phyloP scores from a whole-genome alignment of 2,113 vertebrate genomes.

The Nibea albiflora region DNA sequence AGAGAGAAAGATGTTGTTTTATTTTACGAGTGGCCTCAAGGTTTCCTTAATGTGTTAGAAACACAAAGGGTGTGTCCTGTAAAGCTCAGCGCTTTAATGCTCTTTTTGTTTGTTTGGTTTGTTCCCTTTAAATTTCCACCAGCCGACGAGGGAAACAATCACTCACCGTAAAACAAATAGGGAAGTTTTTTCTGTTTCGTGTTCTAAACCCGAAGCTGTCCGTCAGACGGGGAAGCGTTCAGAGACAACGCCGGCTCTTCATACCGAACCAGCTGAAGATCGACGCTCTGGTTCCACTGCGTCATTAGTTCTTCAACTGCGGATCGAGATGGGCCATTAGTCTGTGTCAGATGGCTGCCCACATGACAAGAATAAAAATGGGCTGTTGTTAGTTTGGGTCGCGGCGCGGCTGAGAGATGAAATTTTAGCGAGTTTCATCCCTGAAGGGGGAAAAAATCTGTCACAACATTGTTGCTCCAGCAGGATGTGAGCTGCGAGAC shows the following conservation, averaged over 20 bases:
- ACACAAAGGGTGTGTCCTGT: constrained; percentile 71
- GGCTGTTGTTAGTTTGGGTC: not conserved
- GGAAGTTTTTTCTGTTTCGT: constrained; percentile 1
- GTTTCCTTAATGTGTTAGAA: constrained; percentile 81
- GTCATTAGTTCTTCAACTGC: constrained; percentile 15
- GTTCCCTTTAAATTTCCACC: constrained; percentile 48
- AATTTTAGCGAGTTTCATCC: constrained; percentile 7
- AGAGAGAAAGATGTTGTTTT: constrained; percentile 79
- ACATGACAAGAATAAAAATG: constrained; percentile 10
- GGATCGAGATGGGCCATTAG: constrained; percentile 4
- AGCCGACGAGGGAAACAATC: constrained; percentile 56
- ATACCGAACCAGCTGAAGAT: not conserved
- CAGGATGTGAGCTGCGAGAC: constrained; percentile 15
- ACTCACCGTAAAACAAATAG: constrained; percentile 48
- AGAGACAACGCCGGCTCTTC: constrained; percentile 16
- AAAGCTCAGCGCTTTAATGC: constrained; percentile 49
- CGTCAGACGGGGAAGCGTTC: not conserved
- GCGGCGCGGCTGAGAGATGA: not conserved
- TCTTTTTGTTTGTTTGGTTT: constrained; percentile 54
- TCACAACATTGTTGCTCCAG: not conserved
- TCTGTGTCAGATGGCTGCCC: not conserved
- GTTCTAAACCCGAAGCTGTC: constrained; percentile 10
- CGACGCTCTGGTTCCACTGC: not conserved
- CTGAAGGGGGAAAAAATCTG: constrained; percentile 5
- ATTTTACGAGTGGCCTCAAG: constrained; percentile 79